Evolutionary conservation across 2,888 invertebrate genomes (phyloP).

Genomic region (Drosophila crucigera): DNA sequence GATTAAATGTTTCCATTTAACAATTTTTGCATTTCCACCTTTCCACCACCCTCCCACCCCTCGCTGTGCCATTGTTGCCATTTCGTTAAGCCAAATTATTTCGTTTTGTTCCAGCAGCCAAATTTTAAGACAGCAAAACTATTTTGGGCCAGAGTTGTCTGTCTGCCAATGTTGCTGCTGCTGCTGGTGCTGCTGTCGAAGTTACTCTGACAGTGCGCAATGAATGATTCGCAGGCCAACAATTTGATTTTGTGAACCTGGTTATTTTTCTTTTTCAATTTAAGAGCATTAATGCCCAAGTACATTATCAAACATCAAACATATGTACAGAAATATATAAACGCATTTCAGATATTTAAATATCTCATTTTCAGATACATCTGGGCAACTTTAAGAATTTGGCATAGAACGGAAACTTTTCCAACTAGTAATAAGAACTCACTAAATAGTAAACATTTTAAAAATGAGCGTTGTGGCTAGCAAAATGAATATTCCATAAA

Average conservation of each 20-base stretch:
- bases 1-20: slow-evolving; percentile 62
- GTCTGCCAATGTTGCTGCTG: slow-evolving; percentile 13
- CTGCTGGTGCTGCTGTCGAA: background rate
- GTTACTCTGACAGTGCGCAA: background rate
- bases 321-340: background rate
- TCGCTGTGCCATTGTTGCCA: slow-evolving; percentile 3
- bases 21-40: slow-evolving; percentile 39
- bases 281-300: background rate
- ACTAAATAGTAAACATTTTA: background rate
- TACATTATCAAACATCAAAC: background rate
- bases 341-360: background rate
- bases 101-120: slow-evolving; percentile 31
- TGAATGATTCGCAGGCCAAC: background rate
- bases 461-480: background rate
- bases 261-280: background rate
- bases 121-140: slow-evolving; percentile 26
- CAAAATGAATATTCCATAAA: background rate
- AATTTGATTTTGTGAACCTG: slow-evolving; percentile 7
- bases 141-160: slow-evolving; percentile 6
- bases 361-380: background rate
- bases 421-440: background rate
- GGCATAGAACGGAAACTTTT: background rate
- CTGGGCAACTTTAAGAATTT: background rate
- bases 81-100: slow-evolving; percentile 37
- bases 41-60: background rate